A percentile compares a stretch with the other conserved stretches of the same genome.
phyloP scores from a whole-genome alignment of 2,797 vertebrate species.

The Tolypeutes matacus region DNA sequence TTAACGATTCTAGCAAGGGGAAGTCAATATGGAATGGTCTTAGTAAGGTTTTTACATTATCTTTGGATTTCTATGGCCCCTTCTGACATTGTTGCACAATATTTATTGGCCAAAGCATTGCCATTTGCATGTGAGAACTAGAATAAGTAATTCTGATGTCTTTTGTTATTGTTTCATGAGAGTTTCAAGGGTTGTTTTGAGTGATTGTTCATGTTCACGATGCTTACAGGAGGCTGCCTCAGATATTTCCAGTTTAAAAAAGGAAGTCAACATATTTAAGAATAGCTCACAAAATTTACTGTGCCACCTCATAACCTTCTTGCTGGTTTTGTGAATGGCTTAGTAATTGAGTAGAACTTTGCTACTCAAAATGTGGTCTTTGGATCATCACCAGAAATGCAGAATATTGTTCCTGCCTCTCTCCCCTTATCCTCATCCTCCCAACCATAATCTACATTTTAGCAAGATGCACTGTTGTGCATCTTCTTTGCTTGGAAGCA shows the following conservation, averaged over 20 bases:
- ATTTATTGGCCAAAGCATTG: neutral
- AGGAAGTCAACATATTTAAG: neutral
- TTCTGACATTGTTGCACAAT: neutral
- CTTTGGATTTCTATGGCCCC: neutral
- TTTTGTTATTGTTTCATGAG: neutral
- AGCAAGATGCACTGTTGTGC: neutral
- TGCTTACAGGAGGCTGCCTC: neutral
- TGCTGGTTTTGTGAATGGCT: neutral
- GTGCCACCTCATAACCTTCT: neutral
- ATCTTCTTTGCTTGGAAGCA: neutral
- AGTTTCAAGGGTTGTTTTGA: neutral
- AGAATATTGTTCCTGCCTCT: neutral
- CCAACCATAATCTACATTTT: conserved; percentile 15
- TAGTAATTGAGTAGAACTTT: conserved; percentile 21
- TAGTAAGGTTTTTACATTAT: neutral
- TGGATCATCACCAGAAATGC: neutral
- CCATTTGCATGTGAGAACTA: neutral
- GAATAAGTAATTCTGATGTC: neutral
- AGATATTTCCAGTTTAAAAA: conserved; percentile 8
- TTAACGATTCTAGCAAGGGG: neutral
- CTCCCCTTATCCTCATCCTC: neutral
- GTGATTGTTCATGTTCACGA: neutral
- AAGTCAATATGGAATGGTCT: neutral
- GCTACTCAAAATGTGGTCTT: conserved; percentile 24
- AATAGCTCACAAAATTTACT: conserved; percentile 22